Evolutionary conservation across 2,113 vertebrate species (phyloP).

Genomic region (Edolisoma coerulescens): DNA sequence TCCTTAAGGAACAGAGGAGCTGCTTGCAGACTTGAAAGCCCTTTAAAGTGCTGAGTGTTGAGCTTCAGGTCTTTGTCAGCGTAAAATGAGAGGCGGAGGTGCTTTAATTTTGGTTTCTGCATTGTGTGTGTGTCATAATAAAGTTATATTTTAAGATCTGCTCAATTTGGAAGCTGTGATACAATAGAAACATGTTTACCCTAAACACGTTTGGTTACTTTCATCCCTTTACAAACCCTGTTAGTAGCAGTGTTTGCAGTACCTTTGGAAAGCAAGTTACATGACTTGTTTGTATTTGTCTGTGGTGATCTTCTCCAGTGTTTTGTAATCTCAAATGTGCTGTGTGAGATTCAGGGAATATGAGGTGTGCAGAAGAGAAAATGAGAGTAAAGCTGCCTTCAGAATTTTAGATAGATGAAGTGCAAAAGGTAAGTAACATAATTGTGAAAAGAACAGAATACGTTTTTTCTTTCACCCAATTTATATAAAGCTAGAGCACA

Average conservation of each 20-base stretch:
- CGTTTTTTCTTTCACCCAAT: neutral
- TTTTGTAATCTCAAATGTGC: slow-evolving; percentile 7
- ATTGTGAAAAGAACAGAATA: neutral
- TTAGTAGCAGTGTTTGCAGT: neutral
- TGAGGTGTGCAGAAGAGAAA: neutral
- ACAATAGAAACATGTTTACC: slow-evolving; percentile 29
- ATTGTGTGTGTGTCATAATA: neutral
- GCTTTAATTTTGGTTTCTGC: slow-evolving; percentile 41
- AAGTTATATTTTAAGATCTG: slow-evolving; percentile 33
- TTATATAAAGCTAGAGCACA: neutral
- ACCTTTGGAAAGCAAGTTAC: neutral
- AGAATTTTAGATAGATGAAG: neutral
- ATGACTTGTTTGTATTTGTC: slow-evolving; percentile 3
- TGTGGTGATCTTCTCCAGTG: neutral
- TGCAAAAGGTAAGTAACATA: neutral
- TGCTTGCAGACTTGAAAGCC: slow-evolving; percentile 10
- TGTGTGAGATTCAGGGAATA: neutral
- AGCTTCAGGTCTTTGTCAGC: slow-evolving; percentile 50
- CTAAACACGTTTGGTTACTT: neutral
- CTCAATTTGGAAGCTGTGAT: slow-evolving; percentile 22
- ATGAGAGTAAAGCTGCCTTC: neutral
- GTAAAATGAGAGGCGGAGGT: neutral
- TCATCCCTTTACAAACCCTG: neutral
- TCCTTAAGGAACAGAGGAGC: neutral
- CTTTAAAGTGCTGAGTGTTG: slow-evolving; percentile 48